Percentiles rank a stretch among this genome's conserved stretches.
Conservation (phyloP, 2,888 invertebrate species). For the Mythimna albipuncta region DNA sequence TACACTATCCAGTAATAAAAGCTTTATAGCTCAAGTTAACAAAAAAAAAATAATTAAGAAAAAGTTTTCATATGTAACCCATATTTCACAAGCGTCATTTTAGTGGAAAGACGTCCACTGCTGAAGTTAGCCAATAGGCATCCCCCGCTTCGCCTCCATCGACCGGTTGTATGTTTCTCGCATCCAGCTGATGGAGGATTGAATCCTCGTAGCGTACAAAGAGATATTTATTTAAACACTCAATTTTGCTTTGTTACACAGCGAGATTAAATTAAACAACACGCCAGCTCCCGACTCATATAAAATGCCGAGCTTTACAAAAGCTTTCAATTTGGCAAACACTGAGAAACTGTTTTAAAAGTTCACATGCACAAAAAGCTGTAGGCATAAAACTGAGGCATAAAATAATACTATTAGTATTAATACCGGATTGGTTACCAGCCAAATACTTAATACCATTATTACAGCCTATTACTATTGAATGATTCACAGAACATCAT, state of each 20-base stretch:
- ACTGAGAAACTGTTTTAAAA: slow-evolving; percentile 32
- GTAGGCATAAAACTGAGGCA: slow-evolving; percentile 11
- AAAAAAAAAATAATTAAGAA: neutral
- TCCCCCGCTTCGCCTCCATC: neutral
- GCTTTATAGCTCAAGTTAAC: neutral
- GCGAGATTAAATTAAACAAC: slow-evolving; percentile 26
- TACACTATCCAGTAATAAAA: neutral
- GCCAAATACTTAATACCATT: slow-evolving; percentile 52
- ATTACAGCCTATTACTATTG: slow-evolving; percentile 9
- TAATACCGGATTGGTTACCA: slow-evolving; percentile 48
- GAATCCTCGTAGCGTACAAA: neutral
- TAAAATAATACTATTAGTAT: slow-evolving; percentile 37
- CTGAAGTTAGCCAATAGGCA: neutral
- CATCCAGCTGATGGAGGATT: neutral
- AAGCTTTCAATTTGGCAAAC: slow-evolving; percentile 62
- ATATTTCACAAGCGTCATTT: neutral
- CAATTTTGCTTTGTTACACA: slow-evolving; percentile 16
- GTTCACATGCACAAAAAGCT: slow-evolving; percentile 28
- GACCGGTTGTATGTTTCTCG: neutral
- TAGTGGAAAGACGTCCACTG: neutral
- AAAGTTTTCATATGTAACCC: neutral
- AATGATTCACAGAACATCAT: slow-evolving; percentile 15
- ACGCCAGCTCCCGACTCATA: slow-evolving; percentile 30
- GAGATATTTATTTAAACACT: slow-evolving; percentile 16
- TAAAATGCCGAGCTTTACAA: slow-evolving; percentile 47